Evolutionary conservation across 1,140 invertebrate genomes (phyloP).

Genomic region (Helicoverpa zea): DNA sequence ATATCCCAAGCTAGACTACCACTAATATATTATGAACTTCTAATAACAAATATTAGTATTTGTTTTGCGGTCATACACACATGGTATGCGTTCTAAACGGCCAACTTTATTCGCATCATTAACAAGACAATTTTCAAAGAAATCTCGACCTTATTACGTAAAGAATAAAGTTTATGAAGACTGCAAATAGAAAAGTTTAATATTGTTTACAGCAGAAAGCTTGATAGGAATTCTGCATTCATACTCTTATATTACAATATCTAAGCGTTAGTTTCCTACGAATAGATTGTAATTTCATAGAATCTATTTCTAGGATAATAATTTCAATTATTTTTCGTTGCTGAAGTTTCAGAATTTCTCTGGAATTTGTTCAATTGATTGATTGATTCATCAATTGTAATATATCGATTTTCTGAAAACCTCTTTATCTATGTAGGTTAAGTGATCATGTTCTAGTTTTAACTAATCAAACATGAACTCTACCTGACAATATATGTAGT

Average conservation of each 20-base stretch:
- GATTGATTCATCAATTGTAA: too few species aligned
- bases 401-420: too few species aligned
- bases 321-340: too few species aligned
- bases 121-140: background rate
- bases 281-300: background rate
- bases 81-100: slow-evolving; percentile 15
- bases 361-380: background rate
- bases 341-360: background rate
- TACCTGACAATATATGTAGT: too few species aligned
- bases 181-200: slow-evolving; percentile 29
- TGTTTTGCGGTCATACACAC: slow-evolving; percentile 27
- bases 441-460: too few species aligned
- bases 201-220: slow-evolving; percentile 14
- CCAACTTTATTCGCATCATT: slow-evolving; percentile 1
- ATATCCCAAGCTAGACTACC: slow-evolving; percentile 5
- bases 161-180: background rate
- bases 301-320: background rate
- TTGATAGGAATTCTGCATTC: slow-evolving; percentile 20
- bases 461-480: too few species aligned
- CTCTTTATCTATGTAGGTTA: too few species aligned
- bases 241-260: slow-evolving; percentile 1
- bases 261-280: background rate
- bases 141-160: background rate
- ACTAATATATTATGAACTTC: slow-evolving; percentile 25
- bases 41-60: slow-evolving; percentile 34